phyloP scores from a whole-genome alignment of 1,140 invertebrate species.

The Hestina assimilis region DNA sequence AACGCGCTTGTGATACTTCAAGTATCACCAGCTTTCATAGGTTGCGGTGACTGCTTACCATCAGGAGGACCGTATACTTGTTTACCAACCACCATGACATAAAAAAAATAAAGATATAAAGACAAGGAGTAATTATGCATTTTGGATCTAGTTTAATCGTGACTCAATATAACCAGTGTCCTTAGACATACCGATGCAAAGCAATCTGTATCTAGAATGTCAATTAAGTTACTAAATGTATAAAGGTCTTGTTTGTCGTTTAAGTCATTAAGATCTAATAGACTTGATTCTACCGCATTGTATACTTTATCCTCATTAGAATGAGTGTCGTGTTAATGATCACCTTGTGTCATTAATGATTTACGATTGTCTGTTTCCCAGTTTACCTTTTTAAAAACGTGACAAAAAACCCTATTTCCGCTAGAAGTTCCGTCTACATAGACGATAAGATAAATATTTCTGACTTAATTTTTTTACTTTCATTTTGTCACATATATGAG shows the following conservation, averaged over 20 bases:
- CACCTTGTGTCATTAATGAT: conserved; percentile 26
- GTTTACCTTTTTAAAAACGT: conserved; percentile 24
- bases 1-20: too few relatives aligned
- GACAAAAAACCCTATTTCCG: too few relatives aligned
- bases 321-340: conserved; percentile 31
- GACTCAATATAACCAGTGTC: conserved; percentile 26
- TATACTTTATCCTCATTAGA: conserved; percentile 27
- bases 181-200: conserved; percentile 29
- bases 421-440: too few relatives aligned
- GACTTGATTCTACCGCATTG: conserved; percentile 19
- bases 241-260: conserved; percentile 20
- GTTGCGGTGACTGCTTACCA: too few relatives aligned
- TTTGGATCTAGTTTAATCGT: conserved; percentile 20
- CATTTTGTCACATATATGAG: too few relatives aligned
- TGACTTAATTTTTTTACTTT: too few relatives aligned
- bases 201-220: conserved; percentile 29
- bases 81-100: too few relatives aligned
- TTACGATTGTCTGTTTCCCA: conserved; percentile 27
- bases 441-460: too few relatives aligned
- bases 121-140: conserved; percentile 1
- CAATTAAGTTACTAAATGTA: conserved; percentile 34
- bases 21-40: too few relatives aligned
- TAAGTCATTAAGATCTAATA: conserved; percentile 15
- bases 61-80: too few relatives aligned
- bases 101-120: too few relatives aligned